phyloP scores from a whole-genome alignment of 2,797 vertebrate species.

The Carcharodon carcharias region DNA sequence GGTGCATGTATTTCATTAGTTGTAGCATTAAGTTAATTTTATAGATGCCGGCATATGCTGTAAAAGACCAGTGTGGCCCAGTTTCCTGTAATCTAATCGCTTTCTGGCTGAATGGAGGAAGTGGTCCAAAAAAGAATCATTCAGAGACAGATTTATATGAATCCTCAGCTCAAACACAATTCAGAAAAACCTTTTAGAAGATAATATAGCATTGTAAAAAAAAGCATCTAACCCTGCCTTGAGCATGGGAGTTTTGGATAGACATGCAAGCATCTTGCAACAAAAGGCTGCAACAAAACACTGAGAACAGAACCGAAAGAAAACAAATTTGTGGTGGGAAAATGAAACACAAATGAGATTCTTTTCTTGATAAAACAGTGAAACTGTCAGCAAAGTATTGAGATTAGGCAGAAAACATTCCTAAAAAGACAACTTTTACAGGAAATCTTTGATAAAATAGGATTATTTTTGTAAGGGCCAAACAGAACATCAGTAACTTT shows the following conservation, averaged over 20 bases:
- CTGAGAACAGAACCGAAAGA: not conserved
- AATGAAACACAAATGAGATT: not conserved
- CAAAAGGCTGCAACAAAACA: not conserved
- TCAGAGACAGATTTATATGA: not conserved
- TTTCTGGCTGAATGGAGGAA: not conserved
- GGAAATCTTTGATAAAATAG: not conserved
- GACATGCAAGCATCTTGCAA: not conserved
- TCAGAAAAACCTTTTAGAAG: slow-evolving; percentile 15
- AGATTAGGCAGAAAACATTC: not conserved
- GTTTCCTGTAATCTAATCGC: not conserved
- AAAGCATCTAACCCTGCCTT: not conserved
- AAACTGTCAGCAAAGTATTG: not conserved
- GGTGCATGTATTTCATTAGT: not conserved
- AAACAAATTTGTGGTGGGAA: not conserved
- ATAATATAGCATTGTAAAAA: not conserved
- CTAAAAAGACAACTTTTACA: not conserved
- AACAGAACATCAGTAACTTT: not conserved
- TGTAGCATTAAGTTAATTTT: not conserved
- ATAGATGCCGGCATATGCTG: no score
- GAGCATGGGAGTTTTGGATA: not conserved
- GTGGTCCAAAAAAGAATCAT: not conserved
- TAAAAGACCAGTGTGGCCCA: not conserved
- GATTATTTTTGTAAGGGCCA: not conserved
- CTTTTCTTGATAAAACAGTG: not conserved
- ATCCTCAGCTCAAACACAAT: not conserved